Evolutionary conservation across 2,797 vertebrate genomes (phyloP).

Genomic region (Ptychadena robeensis): DNA sequence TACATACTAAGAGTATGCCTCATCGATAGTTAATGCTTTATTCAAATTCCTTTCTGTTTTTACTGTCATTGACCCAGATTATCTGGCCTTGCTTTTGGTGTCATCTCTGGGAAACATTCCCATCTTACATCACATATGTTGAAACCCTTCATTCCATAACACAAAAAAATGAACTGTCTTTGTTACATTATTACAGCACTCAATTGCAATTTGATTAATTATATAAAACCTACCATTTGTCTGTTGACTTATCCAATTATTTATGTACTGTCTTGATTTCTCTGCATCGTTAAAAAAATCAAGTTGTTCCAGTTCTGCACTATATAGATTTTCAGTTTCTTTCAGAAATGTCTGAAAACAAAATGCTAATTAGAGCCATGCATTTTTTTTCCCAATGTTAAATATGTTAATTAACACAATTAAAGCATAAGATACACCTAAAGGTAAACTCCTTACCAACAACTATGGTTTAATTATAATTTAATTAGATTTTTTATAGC

Average conservation of each 20-base stretch:
- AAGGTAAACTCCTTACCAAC: not conserved
- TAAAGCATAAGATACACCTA: not conserved
- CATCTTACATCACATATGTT: too few species aligned
- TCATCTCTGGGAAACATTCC: too few species aligned
- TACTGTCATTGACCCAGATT: not conserved
- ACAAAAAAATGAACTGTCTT: not conserved
- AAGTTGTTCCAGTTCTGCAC: constrained; percentile 37
- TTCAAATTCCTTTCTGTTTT: not conserved
- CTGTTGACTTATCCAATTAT: constrained; percentile 46
- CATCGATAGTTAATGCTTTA: not conserved
- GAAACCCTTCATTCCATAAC: too few species aligned
- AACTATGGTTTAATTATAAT: too few species aligned
- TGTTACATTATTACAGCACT: not conserved
- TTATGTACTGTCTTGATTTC: constrained; percentile 35
- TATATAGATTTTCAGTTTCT: not conserved
- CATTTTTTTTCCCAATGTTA: not conserved
- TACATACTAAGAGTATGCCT: not conserved
- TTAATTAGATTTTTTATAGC: too few species aligned
- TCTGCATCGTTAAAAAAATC: constrained; percentile 45
- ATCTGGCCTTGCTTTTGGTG: not conserved
- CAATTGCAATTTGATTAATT: constrained; percentile 6
- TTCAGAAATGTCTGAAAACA: constrained; percentile 28
- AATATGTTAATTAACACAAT: not conserved
- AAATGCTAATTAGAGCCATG: not conserved
- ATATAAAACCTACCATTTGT: constrained; percentile 38